phyloP scores from a whole-genome alignment of 2,113 vertebrate species.

The Lophura nycthemera region DNA sequence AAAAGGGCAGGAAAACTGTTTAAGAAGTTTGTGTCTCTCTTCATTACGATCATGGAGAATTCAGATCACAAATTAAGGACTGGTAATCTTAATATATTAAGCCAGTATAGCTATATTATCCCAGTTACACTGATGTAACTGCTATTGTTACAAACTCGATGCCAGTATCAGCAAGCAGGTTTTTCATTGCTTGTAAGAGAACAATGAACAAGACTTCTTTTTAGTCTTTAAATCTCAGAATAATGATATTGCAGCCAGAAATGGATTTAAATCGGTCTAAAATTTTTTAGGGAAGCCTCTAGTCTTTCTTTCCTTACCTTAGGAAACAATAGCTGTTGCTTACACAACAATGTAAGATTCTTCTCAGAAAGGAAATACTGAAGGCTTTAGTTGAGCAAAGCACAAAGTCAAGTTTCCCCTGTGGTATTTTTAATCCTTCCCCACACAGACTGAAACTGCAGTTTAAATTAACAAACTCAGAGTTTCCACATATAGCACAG shows the following conservation, averaged over 20 bases:
- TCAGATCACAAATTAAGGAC: background rate
- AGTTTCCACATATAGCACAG: conserved; percentile 57
- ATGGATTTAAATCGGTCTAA: background rate
- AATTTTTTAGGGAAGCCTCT: background rate
- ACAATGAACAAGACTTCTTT: background rate
- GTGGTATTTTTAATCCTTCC: conserved; percentile 19
- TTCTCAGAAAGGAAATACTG: background rate
- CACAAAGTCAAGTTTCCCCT: conserved; percentile 18
- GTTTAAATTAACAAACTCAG: conserved; percentile 15
- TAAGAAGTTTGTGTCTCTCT: background rate
- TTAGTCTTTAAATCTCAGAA: background rate
- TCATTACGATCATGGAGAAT: background rate
- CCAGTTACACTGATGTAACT: background rate
- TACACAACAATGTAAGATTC: background rate
- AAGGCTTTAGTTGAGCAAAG: background rate
- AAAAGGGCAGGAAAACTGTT: background rate
- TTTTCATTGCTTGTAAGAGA: background rate
- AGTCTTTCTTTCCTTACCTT: background rate
- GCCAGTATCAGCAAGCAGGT: background rate
- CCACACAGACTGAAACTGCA: background rate
- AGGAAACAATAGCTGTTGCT: background rate
- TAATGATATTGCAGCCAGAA: background rate
- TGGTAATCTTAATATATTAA: background rate
- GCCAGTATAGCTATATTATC: background rate
- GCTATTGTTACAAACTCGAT: background rate